phyloP scores from a whole-genome alignment of 2,113 vertebrate species.

The Alethe castanea region DNA sequence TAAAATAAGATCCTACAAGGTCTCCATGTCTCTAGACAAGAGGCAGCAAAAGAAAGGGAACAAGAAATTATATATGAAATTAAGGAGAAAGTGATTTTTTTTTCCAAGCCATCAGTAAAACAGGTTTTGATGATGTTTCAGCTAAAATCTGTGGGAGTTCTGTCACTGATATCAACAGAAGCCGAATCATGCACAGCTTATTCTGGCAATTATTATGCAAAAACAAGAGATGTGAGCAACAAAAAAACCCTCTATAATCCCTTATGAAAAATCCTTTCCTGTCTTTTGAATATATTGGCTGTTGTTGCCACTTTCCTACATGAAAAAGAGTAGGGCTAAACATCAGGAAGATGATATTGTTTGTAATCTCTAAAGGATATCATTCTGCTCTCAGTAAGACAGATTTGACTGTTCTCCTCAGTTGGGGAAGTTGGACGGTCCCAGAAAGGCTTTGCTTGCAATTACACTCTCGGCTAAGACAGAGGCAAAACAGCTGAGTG shows the following conservation, averaged over 20 bases:
- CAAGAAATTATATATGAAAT: constrained; percentile 21
- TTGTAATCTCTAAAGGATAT: not conserved
- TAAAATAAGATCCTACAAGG: not conserved
- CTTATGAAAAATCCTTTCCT: constrained; percentile 4
- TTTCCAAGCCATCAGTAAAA: not conserved
- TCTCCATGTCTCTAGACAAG: not conserved
- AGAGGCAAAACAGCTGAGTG: not conserved
- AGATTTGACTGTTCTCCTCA: not conserved
- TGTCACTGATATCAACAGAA: not conserved
- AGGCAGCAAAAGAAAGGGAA: not conserved
- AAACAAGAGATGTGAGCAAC: not conserved
- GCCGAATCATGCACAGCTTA: not conserved
- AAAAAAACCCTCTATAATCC: not conserved
- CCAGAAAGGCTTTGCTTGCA: not conserved
- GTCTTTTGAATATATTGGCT: not conserved
- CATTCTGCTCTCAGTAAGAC: not conserved
- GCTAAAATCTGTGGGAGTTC: not conserved
- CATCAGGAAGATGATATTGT: not conserved
- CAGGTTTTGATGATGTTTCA: not conserved
- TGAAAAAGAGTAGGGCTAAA: constrained; percentile 5
- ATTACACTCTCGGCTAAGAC: not conserved
- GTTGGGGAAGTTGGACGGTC: not conserved
- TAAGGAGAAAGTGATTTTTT: not conserved
- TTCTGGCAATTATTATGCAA: not conserved
- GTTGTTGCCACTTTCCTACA: not conserved